phyloP scores from a whole-genome alignment of 2,113 vertebrate species.

The Bufo bufo region DNA sequence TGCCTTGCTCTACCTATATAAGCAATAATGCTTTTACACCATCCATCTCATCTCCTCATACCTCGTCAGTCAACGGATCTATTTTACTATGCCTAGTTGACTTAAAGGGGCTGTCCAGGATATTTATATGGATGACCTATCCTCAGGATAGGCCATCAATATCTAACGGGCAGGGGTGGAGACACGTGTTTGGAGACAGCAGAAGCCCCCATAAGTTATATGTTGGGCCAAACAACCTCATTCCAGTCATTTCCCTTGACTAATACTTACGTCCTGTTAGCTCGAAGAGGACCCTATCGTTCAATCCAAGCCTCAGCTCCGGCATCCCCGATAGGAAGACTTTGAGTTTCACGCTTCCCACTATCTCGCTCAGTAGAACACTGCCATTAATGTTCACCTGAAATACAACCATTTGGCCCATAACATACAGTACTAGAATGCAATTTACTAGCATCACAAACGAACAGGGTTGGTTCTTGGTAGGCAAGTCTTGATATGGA shows the following conservation, averaged over 20 bases:
- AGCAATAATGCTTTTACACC: too few species aligned
- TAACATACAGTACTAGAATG: not conserved
- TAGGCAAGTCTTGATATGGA: too few species aligned
- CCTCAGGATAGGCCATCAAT: too few species aligned
- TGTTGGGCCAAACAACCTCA: not conserved
- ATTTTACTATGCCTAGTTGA: too few species aligned
- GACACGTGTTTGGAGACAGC: too few species aligned
- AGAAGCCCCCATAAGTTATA: too few species aligned
- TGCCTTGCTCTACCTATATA: too few species aligned
- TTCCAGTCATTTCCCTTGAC: not conserved
- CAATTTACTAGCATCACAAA: not conserved
- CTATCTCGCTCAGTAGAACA: slow-evolving; percentile 87
- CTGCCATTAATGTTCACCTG: slow-evolving; percentile 85
- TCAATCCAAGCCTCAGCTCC: slow-evolving; percentile 87
- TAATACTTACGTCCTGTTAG: slow-evolving; percentile 87
- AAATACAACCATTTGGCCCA: not conserved
- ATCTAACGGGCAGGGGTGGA: too few species aligned
- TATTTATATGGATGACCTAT: too few species aligned
- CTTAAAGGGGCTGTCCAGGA: too few species aligned
- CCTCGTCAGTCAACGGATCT: too few species aligned
- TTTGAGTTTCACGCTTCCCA: slow-evolving; percentile 86
- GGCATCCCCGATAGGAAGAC: slow-evolving; percentile 92
- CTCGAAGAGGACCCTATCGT: slow-evolving; percentile 91
- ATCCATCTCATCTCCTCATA: too few species aligned
- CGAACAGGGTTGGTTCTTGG: fast-evolving